Evolutionary conservation across 2,113 vertebrate genomes (phyloP), one percentile per base, ranked within the genome.

Genomic region (Pollachius pollachius): DNA sequence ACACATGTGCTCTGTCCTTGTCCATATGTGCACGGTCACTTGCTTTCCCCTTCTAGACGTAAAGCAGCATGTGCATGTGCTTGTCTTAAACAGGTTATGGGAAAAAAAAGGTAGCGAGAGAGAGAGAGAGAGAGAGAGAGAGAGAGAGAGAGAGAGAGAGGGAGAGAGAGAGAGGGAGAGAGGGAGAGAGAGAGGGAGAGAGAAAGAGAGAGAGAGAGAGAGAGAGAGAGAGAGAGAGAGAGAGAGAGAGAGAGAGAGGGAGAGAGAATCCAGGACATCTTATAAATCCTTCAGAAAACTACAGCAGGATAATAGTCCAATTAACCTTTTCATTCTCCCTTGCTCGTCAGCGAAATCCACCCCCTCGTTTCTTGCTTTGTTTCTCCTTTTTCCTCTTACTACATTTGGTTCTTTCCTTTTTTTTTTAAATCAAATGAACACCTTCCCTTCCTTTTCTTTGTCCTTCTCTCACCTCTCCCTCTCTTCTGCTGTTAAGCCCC

Each of bases 301-400:
- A 90, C 88, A 90, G 88, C 77, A 59, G 83, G 83, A 90, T 92
- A 92, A 93, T 91, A 85, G 89, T 82, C 90, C 91, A 93, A 92
- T 93, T 93, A 93, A 92, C 92, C 91, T 92, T 93, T 92, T 92
- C 91, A 91, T 89, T 89, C 88, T 89, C 72, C 76, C 76, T 73
- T 73, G 77, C 84, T 86, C 80, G 84, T 91, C 87, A 91, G 86
- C 85, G 74, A 85, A 91, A 90, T 89, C 81, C 85, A 77, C 87
- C 73, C 76, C 71, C 80, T 74, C 79, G 65, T 7, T 41, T 41
- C 37, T 41, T 7, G 37, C 37, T 41, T 41, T 41, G 37, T 41
- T 81, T 67, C 23, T 37, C 25, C 41, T 15, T 30, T 65, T 11
- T 41, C 37, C 37, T 41, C 37, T 41, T 11, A 9, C 37, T 41